These are phyloP conservation scores for Acanthurus lineatus DNA, from an alignment of 2,797 vertebrate genomes.

Conservation along the genomic window DNA sequence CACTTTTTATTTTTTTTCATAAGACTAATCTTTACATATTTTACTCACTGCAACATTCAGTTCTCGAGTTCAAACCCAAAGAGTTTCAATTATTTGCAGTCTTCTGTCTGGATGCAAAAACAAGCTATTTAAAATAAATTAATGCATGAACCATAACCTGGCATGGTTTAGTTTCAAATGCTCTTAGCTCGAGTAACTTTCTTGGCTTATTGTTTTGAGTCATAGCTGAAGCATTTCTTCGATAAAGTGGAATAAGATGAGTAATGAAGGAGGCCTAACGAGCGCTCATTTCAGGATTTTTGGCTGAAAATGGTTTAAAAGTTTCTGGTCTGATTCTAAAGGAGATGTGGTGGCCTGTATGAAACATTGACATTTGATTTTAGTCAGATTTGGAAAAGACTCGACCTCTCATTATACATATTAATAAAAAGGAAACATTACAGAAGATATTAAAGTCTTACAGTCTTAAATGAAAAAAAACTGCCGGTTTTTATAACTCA, in stretches of 20 bases:
- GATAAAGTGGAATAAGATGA: not conserved
- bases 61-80: not conserved
- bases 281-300: not conserved
- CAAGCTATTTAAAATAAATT: too few relatives aligned
- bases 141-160: too few relatives aligned
- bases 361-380: too few relatives aligned
- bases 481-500: not conserved
- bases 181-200: not conserved
- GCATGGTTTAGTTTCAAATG: not conserved
- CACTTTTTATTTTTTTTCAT: not conserved
- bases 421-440: too few relatives aligned
- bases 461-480: conserved; percentile 6
- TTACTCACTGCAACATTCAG: not conserved
- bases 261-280: not conserved
- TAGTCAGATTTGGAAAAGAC: too few relatives aligned
- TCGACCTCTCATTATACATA: too few relatives aligned
- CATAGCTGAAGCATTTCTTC: not conserved
- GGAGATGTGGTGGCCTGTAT: too few relatives aligned
- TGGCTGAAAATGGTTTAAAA: not conserved
- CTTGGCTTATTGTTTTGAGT: not conserved
- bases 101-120: not conserved
- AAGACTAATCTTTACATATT: not conserved
- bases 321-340: not conserved
- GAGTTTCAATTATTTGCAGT: not conserved
- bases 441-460: too few relatives aligned